These are phyloP conservation scores for Pelosia muscerda DNA, from an alignment of 2,888 invertebrate genomes.

Conservation along the genomic window DNA sequence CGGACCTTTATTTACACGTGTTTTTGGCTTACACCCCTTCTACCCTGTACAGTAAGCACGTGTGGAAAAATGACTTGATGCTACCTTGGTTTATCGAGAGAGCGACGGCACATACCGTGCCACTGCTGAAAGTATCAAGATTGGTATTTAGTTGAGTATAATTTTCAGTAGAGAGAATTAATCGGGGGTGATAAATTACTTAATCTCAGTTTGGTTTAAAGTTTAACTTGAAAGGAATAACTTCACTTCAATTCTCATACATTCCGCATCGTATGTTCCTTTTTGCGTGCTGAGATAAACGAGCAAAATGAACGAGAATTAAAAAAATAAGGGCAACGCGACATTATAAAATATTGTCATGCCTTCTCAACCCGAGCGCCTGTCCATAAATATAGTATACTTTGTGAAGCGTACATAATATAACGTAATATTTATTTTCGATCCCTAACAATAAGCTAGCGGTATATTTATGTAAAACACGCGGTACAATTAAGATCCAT, in stretches of 20 bases:
- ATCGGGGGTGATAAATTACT: no score
- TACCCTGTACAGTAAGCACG: no score
- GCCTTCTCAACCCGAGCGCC: slow-evolving; percentile 25
- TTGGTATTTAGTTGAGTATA: not conserved
- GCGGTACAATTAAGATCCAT: slow-evolving; percentile 55
- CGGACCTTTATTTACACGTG: not conserved
- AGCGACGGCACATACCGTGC: not conserved
- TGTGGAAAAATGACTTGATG: no score
- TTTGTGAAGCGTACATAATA: slow-evolving; percentile 53
- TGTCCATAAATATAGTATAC: slow-evolving; percentile 30
- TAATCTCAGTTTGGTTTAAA: not conserved
- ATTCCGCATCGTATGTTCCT: not conserved
- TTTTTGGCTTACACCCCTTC: no score
- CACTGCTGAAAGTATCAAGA: no score
- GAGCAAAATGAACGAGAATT: slow-evolving; percentile 7
- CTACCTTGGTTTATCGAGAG: not conserved
- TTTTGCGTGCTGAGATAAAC: slow-evolving; percentile 6
- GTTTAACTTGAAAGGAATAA: not conserved
- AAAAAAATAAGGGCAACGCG: slow-evolving; percentile 16
- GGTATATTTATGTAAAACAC: slow-evolving; percentile 61
- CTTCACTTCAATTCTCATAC: slow-evolving; percentile 6
- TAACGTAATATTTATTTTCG: slow-evolving; percentile 70
- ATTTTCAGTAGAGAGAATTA: not conserved
- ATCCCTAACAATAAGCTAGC: slow-evolving; percentile 66
- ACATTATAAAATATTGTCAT: slow-evolving; percentile 25